Percentiles rank a stretch among this genome's conserved stretches.
Conservation (phyloP, 2,113 vertebrate genomes). For the Nyctibius bracteatus region DNA sequence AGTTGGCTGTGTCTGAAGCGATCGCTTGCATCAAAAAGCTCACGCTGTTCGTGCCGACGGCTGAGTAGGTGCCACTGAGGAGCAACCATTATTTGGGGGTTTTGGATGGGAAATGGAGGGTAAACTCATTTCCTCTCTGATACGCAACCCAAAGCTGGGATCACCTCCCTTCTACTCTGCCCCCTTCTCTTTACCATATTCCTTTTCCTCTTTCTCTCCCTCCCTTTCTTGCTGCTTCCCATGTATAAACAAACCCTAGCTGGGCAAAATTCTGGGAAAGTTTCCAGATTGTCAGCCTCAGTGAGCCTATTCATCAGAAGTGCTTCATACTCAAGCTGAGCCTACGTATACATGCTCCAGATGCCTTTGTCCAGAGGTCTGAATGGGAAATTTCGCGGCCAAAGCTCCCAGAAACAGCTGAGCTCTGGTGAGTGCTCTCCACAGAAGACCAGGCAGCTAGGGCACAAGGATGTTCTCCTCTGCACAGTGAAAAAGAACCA, state of each 20-base stretch:
- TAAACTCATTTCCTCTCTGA: not conserved
- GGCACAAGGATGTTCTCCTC: not conserved
- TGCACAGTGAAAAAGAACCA: not conserved
- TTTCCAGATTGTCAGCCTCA: constrained; percentile 51
- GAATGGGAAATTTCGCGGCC: constrained; percentile 15
- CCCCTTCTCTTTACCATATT: not conserved
- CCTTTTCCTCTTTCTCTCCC: not conserved
- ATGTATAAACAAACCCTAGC: constrained; percentile 18
- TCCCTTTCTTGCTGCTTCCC: not conserved
- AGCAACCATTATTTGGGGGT: not conserved
- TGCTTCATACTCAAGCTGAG: constrained; percentile 29
- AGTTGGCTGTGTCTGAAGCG: not conserved
- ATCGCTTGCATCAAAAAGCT: not conserved
- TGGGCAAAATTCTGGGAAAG: constrained; percentile 40
- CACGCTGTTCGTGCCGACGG: not conserved
- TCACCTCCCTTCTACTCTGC: not conserved
- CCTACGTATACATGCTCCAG: not conserved
- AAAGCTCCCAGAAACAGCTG: constrained; percentile 32
- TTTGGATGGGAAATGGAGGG: not conserved
- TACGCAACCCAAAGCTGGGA: not conserved
- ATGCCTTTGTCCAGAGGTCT: constrained; percentile 38
- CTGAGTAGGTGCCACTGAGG: not conserved
- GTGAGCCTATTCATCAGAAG: constrained; percentile 50
- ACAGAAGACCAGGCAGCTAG: not conserved
- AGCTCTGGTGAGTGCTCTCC: constrained; percentile 1